Base-by-base conservation (phyloP, 2,888 invertebrate species). In the Agriopis leucophaearia region DNA sequence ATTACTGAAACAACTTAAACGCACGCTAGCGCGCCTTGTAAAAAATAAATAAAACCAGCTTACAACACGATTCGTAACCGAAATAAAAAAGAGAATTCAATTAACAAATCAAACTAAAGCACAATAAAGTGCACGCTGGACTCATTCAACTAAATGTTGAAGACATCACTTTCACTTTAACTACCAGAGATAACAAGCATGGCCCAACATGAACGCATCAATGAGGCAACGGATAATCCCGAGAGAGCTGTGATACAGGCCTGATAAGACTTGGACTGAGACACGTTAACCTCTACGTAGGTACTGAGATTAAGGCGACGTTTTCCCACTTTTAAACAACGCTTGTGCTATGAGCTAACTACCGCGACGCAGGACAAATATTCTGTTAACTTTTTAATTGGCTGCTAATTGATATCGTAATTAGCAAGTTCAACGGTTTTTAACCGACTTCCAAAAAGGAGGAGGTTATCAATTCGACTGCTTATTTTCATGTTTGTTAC, bases 311-410 rank as follows among this genome's bases (percentile, higher is more conserved):
- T 1, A 27, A 4, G 27, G 27, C 27, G 27, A n/a, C n/a, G n/a
- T n/a, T n/a, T n/a, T n/a, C n/a, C n/a, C n/a, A n/a, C n/a, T n/a
- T n/a, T n/a, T n/a, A n/a, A n/a, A n/a, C n/a, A n/a, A n/a, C n/a
- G n/a, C n/a, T n/a, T n/a, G n/a, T n/a, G n/a, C n/a, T n/a, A 83
- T 81, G 78, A 78, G 73, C 71, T 72, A 77, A 74, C 69, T 78
- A 73, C 74, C 69, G 63, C 66, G 67, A 71, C 70, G 74, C 76
- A 77, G 75, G 71, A 78, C 80, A 77, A 77, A 81, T 79, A 80
- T 83, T 78, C 79, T 79, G 75, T 74, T 79, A 77, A 79, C 76
- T 73, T 78, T 78, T 80, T 81, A 81, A 80, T 76, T 77, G 70
- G 66, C 64, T 45, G 50, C 10, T 75, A 75, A 75, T 70, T 75